These are phyloP conservation scores for Diachrysia chrysitis DNA, from an alignment of 2,888 invertebrate species.

Conservation along the genomic window DNA sequence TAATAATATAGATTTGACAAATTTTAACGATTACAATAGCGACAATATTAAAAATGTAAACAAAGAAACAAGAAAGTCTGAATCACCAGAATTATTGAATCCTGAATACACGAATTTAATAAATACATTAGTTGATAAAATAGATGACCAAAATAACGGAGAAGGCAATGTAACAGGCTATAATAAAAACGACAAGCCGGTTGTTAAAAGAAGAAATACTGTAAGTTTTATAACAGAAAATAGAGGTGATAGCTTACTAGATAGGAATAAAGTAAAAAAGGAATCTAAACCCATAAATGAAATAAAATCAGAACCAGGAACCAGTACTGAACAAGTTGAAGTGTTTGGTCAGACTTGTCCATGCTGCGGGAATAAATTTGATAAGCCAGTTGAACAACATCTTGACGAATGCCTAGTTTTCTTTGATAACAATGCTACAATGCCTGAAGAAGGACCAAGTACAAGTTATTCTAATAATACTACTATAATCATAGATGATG, in stretches of 20 bases:
- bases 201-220: conserved; percentile 29
- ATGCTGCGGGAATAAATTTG: conserved; percentile 77
- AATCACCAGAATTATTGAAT: conserved; percentile 27
- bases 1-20: conserved; percentile 41
- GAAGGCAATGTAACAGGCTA: background rate
- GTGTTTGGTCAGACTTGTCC: conserved; percentile 74
- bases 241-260: conserved; percentile 30
- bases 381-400: conserved; percentile 79
- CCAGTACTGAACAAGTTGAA: conserved; percentile 55
- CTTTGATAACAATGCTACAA: conserved; percentile 81
- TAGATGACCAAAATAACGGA: background rate
- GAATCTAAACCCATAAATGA: background rate
- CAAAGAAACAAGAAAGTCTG: conserved; percentile 32
- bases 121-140: conserved; percentile 4
- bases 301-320: conserved; percentile 55
- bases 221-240: conserved; percentile 26
- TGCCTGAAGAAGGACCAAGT: conserved; percentile 73
- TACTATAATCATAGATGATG: conserved; percentile 72
- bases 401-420: conserved; percentile 86
- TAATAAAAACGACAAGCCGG: background rate
- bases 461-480: conserved; percentile 65
- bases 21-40: conserved; percentile 14
- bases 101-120: background rate
- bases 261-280: conserved; percentile 1
- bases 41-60: conserved; percentile 19